Percentiles rank a stretch among this genome's conserved stretches.
Conservation (phyloP, 2,113 vertebrate species). For the Paraplagusia blochii region DNA sequence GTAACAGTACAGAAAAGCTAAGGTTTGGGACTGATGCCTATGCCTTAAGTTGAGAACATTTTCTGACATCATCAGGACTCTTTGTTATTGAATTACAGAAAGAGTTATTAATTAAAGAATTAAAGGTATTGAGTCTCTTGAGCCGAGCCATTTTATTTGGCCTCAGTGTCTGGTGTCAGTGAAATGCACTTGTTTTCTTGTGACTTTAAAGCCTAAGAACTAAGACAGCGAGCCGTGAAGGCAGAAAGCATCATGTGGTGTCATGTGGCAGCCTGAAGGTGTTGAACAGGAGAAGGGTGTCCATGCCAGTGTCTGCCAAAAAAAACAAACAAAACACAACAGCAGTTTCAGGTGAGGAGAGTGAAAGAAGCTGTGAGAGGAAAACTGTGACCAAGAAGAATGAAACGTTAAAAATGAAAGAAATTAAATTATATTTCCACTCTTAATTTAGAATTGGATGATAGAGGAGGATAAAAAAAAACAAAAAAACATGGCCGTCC, state of each 20-base stretch:
- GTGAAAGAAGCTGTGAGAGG: not conserved
- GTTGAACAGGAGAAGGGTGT: constrained; percentile 6
- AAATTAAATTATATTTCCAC: not conserved
- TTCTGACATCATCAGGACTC: no score
- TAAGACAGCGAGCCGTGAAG: constrained; percentile 1
- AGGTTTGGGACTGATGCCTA: no score
- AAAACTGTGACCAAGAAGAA: not conserved
- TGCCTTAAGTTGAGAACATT: no score
- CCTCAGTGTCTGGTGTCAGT: not conserved
- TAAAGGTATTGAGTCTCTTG: no score
- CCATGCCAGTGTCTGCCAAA: not conserved
- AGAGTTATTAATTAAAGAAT: no score
- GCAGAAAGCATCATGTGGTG: constrained; percentile 3
- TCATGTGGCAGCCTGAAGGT: constrained; percentile 31
- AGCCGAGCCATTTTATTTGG: no score
- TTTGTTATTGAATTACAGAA: no score
- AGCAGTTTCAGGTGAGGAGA: not conserved
- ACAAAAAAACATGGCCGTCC: not conserved
- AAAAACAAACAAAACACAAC: not conserved
- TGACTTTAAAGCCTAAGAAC: not conserved
- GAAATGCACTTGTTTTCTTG: not conserved
- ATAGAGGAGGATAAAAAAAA: constrained; percentile 2
- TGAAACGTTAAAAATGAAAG: not conserved
- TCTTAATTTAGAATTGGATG: constrained; percentile 3
- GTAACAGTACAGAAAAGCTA: no score